These are phyloP conservation scores for Holacanthus passer DNA, from an alignment of 2,113 vertebrate species.

Conservation along the genomic window DNA sequence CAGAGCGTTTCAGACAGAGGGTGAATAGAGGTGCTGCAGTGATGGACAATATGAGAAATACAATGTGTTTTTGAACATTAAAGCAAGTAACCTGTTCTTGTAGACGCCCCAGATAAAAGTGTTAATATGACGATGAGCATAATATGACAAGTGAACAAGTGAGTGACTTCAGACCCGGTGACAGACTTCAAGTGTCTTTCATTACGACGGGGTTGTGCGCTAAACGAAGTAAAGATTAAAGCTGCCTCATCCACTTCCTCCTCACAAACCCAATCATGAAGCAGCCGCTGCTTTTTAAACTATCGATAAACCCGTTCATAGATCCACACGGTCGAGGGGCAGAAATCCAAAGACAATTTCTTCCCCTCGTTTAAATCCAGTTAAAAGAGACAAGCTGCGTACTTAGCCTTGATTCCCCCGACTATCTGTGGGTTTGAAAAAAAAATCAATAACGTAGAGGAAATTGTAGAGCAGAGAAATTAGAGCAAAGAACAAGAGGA, in stretches of 20 bases:
- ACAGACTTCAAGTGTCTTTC: background rate
- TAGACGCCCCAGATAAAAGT: too few relatives aligned
- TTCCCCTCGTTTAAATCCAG: background rate
- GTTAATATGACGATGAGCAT: too few relatives aligned
- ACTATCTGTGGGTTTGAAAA: background rate
- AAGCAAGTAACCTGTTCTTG: too few relatives aligned
- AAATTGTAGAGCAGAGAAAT: constrained; percentile 47
- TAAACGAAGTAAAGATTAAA: constrained; percentile 29
- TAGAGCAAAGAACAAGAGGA: background rate
- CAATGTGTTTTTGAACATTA: too few relatives aligned
- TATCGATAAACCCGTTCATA: background rate
- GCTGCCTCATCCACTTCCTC: background rate
- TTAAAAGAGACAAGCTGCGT: background rate
- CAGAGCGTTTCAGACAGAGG: too few relatives aligned
- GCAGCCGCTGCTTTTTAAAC: background rate
- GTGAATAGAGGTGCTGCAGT: too few relatives aligned
- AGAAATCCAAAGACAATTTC: constrained; percentile 1
- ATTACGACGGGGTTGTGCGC: background rate
- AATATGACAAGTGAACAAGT: background rate
- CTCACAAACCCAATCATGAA: constrained; percentile 5
- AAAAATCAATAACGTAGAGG: constrained; percentile 46
- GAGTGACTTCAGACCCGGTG: background rate
- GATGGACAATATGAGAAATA: too few relatives aligned
- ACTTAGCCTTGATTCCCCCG: constrained; percentile 4
- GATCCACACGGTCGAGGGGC: background rate